A percentile compares a stretch with the other conserved stretches of the same genome.
phyloP scores from a whole-genome alignment of 2,888 invertebrate species.

The Apodemia mormo region DNA sequence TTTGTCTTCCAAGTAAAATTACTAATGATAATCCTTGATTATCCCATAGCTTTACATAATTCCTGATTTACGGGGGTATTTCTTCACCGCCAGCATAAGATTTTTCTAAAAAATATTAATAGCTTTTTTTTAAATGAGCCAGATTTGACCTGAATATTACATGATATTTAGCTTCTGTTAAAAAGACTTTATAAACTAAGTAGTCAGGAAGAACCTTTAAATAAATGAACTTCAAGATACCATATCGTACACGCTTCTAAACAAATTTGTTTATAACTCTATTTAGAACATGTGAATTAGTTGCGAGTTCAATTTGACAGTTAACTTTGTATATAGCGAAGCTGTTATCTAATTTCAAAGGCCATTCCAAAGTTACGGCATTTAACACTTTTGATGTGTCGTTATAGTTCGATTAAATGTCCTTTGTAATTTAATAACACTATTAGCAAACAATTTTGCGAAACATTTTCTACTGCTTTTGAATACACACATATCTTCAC shows the following conservation, averaged over 20 bases:
- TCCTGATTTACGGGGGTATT: no score
- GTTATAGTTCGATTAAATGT: neutral
- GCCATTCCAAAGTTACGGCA: neutral
- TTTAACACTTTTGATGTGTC: conserved; percentile 15
- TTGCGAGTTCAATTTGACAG: neutral
- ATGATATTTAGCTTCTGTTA: no score
- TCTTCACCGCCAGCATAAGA: no score
- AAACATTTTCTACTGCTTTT: no score
- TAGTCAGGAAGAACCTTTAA: neutral
- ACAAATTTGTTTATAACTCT: neutral
- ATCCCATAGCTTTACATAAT: no score
- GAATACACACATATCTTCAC: no score
- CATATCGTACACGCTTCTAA: neutral
- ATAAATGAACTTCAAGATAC: neutral
- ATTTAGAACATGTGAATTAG: neutral
- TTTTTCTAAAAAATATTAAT: no score
- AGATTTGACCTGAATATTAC: no score
- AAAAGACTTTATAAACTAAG: no score
- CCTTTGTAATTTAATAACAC: neutral
- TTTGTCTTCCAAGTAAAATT: no score
- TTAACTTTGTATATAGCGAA: neutral
- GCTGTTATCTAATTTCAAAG: conserved; percentile 16
- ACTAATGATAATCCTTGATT: no score
- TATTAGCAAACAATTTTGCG: neutral
- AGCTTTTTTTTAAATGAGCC: no score